These are phyloP conservation scores for Myotis daubentonii DNA, from an alignment of 2,797 vertebrate species.

Conservation along the genomic window DNA sequence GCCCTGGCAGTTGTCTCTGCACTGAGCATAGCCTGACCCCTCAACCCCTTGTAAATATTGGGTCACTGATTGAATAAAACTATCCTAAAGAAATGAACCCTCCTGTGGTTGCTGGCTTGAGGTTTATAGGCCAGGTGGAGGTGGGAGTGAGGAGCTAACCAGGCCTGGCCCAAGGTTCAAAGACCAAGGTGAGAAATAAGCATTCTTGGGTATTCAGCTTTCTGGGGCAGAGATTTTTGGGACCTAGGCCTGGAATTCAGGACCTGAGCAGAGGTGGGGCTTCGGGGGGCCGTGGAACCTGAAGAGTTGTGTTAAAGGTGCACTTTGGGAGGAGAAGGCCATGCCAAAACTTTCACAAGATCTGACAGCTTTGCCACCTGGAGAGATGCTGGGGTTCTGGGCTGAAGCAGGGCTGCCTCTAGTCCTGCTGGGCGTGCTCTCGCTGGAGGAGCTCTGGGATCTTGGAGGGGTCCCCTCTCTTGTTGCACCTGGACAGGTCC, in stretches of 20 bases:
- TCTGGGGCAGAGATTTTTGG: not conserved
- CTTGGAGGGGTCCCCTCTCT: not conserved
- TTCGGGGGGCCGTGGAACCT: not conserved
- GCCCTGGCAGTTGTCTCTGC: slow-evolving; percentile 4
- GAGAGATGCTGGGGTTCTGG: not conserved
- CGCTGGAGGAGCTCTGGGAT: not conserved
- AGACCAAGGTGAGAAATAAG: not conserved
- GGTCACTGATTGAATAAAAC: slow-evolving; percentile 85
- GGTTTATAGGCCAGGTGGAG: not conserved
- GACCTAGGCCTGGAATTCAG: not conserved
- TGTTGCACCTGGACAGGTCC: not conserved
- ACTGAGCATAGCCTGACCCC: not conserved
- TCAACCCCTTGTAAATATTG: slow-evolving; percentile 82
- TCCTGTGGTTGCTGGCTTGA: slow-evolving; percentile 48
- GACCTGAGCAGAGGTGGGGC: not conserved
- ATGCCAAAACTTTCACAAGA: not conserved
- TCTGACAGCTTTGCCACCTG: not conserved
- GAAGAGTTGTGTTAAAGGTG: not conserved
- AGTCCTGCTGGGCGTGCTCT: not conserved
- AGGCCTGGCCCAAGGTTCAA: not conserved
- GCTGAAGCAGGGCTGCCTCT: not conserved
- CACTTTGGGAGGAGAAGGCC: not conserved
- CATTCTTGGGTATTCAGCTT: not conserved
- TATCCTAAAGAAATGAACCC: slow-evolving; percentile 53
- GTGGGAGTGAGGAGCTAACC: not conserved